Evolutionary conservation across 2,797 vertebrate species (phyloP), one percentile per base, ranked within the genome.

Genomic region (Siniperca undulata): DNA sequence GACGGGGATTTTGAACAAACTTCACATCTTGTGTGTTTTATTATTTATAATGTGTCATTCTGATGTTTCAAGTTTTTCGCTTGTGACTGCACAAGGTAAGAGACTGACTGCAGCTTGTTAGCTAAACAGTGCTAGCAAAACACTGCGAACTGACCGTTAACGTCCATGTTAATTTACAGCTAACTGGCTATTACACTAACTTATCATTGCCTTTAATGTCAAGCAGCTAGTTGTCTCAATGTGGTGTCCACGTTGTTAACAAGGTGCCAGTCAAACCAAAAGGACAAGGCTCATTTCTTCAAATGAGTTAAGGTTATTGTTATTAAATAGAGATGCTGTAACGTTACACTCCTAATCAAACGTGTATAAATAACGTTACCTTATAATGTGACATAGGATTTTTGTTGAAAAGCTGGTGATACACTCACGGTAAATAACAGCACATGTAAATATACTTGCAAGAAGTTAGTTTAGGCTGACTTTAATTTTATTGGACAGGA

Each of bases 61-160:
- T 34, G 13, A 69, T 24, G 10, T 84, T 13, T 74, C 81, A 12
- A 84, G 7, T 12, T 58, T 79, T 61, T 83, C 81, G 52, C 70
- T 83, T 4, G 88, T 66, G 55, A 50, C 67, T 14, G 90, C 87
- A 6, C 84, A 92, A 89, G 94, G 95, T 95, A 90, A 81, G 92
- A 50, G 8, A 52, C 70, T 10, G 70, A 61, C 20, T 1, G 53
- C 52, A 44, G 61, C 58, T 58, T 7, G 36, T 55, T 83, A 82
- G 82, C 76, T 53, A 17, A 58, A 66, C 46, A 13, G 6, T 34
- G 80, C 50, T 81, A 79, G 78, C 74, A 50, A 20, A 61, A 70
- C 61, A 70, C 40, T 27, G 52, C 24, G 1, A 0, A 46, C 13
- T 34, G 7, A 14, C 27, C 38, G 9, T 24, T 61, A 38, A 14